Evolutionary conservation across 2,113 vertebrate genomes (phyloP).

Genomic region (Panthera uncia): DNA sequence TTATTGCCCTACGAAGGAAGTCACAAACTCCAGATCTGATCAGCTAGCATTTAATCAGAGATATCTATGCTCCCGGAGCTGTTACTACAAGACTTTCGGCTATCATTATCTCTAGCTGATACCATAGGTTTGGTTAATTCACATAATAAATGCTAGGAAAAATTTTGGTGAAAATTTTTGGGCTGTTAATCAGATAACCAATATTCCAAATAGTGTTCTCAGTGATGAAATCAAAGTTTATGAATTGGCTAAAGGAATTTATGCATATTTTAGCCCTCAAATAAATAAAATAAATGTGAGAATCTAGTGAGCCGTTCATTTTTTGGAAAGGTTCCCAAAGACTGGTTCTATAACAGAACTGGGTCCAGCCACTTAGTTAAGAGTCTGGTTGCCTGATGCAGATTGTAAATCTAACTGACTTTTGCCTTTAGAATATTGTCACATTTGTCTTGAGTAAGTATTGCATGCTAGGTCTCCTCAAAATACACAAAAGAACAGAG

Average conservation of each 20-base stretch:
- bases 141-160: neutral
- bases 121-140: neutral
- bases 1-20: neutral
- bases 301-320: neutral
- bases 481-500: neutral
- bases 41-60: conserved; percentile 17
- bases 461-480: neutral
- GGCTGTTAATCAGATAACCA: neutral
- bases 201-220: neutral
- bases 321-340: neutral
- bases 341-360: neutral
- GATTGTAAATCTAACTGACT: conserved; percentile 4
- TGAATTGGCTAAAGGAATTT: neutral
- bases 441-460: conserved; percentile 4
- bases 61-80: neutral
- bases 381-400: neutral
- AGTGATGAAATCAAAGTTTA: neutral
- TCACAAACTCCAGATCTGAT: neutral
- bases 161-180: neutral
- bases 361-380: neutral
- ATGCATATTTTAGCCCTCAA: neutral
- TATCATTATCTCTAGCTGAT: neutral
- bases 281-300: neutral
- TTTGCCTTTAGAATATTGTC: conserved; percentile 7
- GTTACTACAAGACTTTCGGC: neutral